phyloP scores from a whole-genome alignment of 2,797 vertebrate genomes.

The Austrolebias charrua region DNA sequence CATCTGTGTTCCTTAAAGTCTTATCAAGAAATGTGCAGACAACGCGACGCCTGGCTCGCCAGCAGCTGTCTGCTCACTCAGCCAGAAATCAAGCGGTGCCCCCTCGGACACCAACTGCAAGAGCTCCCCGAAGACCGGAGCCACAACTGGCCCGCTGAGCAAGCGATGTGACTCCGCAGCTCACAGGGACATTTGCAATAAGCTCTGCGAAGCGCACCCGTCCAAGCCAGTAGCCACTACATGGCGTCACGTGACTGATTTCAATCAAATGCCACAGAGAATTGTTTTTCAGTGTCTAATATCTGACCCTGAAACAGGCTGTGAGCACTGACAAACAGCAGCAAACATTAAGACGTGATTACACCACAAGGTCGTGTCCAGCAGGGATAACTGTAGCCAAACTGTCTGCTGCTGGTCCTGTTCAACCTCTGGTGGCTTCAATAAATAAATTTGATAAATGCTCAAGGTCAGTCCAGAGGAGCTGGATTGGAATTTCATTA shows the following conservation, averaged over 20 bases:
- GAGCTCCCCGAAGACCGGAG: conserved; percentile 63
- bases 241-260: conserved; percentile 40
- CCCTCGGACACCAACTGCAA: conserved; percentile 76
- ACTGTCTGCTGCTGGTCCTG: conserved; percentile 37
- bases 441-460: conserved; percentile 50
- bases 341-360: conserved; percentile 63
- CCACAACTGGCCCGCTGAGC: conserved; percentile 70
- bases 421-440: conserved; percentile 54
- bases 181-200: conserved; percentile 44
- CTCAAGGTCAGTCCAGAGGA: conserved; percentile 49
- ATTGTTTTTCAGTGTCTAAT: conserved; percentile 58
- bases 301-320: conserved; percentile 52
- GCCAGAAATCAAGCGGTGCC: conserved; percentile 70
- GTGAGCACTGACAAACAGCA: conserved; percentile 39
- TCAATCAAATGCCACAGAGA: conserved; percentile 42
- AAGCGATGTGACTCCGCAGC: conserved; percentile 64
- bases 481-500: conserved; percentile 44
- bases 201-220: conserved; percentile 61
- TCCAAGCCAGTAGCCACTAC: conserved; percentile 56
- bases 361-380: conserved; percentile 60
- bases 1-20: conserved; percentile 38
- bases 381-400: conserved; percentile 50
- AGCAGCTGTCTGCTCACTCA: conserved; percentile 75
- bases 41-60: conserved; percentile 62
- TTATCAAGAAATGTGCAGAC: conserved; percentile 65